Base-by-base conservation (phyloP, 2,888 invertebrate species). In the Dasysyrphus tricinctus region DNA sequence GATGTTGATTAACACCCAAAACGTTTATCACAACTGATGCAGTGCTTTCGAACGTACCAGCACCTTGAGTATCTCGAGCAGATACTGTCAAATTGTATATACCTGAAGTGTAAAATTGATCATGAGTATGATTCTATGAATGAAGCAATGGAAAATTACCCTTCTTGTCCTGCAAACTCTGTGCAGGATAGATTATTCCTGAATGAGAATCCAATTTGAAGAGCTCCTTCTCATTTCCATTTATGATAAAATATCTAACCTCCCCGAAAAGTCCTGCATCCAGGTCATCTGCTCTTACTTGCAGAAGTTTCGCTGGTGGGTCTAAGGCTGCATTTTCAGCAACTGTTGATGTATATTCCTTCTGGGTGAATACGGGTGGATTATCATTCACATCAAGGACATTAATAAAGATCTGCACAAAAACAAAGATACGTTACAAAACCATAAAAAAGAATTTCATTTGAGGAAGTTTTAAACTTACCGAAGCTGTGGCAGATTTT, bases 361-460 rank as follows among this genome's bases (percentile, higher is more conserved):
- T 94, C 88, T 96, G 96, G 0, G 94, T 95, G 92, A 98, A 98
- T 57, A 95, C 93, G 0, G 98, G 98, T 0, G 95, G 93, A 92
- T 98, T 97, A 92, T 98, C 98, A 92, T 98, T 98, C n/a, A 96
- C 95, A 91, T 98, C 98, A 34, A 94, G 91, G 11, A 98, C 94
- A 91, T 95, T 95, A 56, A 97, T 95, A 90, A 96, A 94, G 3
- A 97, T 93, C 95, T 95, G 90, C 14, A 80, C 24, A 61, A 7
- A 7, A 59, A 75, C 88, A 47, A 34, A 47, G n/a, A 24, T 24
- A 3, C 24, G 3, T 24, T 24, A 2, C 6, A 29, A 19, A 3
- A 24, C 56, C 61, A n/a, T 39, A 16, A 77, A 63, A 47, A 16
- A 42, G n/a, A 0, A 5, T 29, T 14, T 11, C 1, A 6, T 7